Evolutionary conservation across 2,797 vertebrate genomes (phyloP), one percentile per base, ranked within the genome.

Genomic region (Dipus sagitta): DNA sequence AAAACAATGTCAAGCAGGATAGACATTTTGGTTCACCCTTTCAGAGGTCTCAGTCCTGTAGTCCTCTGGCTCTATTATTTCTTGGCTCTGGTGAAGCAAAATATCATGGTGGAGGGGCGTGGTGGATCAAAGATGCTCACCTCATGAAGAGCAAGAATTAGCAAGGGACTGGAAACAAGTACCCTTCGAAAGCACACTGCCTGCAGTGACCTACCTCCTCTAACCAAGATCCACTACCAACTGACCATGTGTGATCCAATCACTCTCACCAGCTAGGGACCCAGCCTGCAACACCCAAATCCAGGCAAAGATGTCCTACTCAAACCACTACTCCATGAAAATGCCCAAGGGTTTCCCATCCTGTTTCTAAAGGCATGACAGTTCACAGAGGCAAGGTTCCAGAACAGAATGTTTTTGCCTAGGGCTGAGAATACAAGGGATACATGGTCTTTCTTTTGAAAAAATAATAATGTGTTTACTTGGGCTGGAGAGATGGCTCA

Each of bases 331-430:
- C 32, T 20, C 23, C 8, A 0, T 6, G 67, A 23, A 60, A 10
- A 30, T 12, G 54, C 6, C 64, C 0, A 0, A 2, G 9, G 60
- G 18, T 4, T 0, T 34, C 67, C 12, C 0, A 76, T 2, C 0
- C 54, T 9, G 23, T 14, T 13, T 58, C 20, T 54, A 24, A 38
- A 6, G 28, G 7, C 14, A 80, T 18, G 4, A 8, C 18, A 12
- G 28, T 6, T 13, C 38, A 14, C 52, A 21, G 3, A 34, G 78
- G 12, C 3, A 2, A 1, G 1, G 12, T 0, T 12, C 42, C 0
- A n/a, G 3, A 14, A 21, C 21, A 2, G 12, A 21, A 20, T 2
- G 0, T 3, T 15, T 4, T 21, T 38, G 21, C 11, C 2, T 14
- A 58, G 54, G 64, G 38, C 70, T 42, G 42, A 28, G 11, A 18